Evolutionary conservation across 2,113 vertebrate species (phyloP).

Genomic region (Xiphophorus maculatus): DNA sequence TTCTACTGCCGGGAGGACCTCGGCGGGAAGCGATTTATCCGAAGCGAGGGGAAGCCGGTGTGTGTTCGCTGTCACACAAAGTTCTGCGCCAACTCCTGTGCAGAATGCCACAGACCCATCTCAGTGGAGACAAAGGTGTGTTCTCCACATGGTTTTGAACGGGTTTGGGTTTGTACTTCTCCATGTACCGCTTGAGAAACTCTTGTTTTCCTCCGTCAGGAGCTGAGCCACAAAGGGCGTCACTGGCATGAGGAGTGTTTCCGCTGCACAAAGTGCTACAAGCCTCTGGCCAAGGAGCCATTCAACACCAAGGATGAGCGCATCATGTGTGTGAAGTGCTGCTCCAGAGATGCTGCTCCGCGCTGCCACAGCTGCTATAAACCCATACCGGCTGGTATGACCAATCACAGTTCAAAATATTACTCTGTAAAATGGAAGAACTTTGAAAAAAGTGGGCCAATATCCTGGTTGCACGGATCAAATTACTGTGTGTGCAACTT

Average conservation of each 20-base stretch:
- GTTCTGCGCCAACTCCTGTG: slow-evolving; percentile 93
- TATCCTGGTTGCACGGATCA: too few relatives aligned
- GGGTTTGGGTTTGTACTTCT: neutral
- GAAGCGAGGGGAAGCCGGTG: slow-evolving; percentile 89
- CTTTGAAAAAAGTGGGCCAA: too few relatives aligned
- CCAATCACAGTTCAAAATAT: neutral
- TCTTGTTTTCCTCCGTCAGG: slow-evolving; percentile 73
- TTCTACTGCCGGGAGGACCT: slow-evolving; percentile 91
- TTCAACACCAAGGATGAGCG: slow-evolving; percentile 92
- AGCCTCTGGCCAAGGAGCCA: slow-evolving; percentile 91
- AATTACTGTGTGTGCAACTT: neutral
- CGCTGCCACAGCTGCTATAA: slow-evolving; percentile 95
- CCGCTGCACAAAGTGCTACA: slow-evolving; percentile 90
- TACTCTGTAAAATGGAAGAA: neutral
- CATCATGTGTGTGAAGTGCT: slow-evolving; percentile 92
- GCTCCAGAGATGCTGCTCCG: slow-evolving; percentile 85
- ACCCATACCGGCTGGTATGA: slow-evolving; percentile 87
- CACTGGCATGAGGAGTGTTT: slow-evolving; percentile 96
- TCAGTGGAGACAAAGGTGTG: slow-evolving; percentile 88
- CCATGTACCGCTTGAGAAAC: neutral
- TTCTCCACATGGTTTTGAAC: neutral
- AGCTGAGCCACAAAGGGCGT: slow-evolving; percentile 91
- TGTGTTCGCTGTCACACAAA: slow-evolving; percentile 95
- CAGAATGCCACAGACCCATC: slow-evolving; percentile 90
- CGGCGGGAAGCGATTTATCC: slow-evolving; percentile 90